phyloP scores from a whole-genome alignment of 2,888 invertebrate species.

The Sussaba pulchella region DNA sequence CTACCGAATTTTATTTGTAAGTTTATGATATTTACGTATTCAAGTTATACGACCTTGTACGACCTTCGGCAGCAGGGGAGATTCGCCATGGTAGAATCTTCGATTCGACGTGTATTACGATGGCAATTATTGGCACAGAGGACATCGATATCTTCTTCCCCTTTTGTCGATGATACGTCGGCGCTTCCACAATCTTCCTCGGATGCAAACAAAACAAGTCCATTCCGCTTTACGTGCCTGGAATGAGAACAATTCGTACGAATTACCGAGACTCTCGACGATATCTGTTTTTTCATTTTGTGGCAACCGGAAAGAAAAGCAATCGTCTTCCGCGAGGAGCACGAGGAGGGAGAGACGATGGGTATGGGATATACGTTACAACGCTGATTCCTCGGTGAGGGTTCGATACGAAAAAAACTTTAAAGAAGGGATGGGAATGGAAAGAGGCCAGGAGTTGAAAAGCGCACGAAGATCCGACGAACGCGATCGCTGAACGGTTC shows the following conservation, averaged over 20 bases:
- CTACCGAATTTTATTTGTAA: too few relatives aligned
- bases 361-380: constrained; percentile 29
- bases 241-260: constrained; percentile 39
- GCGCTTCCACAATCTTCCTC: constrained; percentile 7
- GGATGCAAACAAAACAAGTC: constrained; percentile 61
- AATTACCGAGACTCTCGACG: constrained; percentile 19
- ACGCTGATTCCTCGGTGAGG: constrained; percentile 23
- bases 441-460: too few relatives aligned
- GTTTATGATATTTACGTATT: too few relatives aligned
- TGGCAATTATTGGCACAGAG: constrained; percentile 31
- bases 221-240: constrained; percentile 47
- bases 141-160: constrained; percentile 17
- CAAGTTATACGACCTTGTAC: too few relatives aligned
- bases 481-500: constrained; percentile 63
- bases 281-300: too few relatives aligned
- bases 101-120: not conserved
- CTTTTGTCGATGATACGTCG: not conserved
- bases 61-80: not conserved
- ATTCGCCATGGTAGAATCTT: too few relatives aligned
- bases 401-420: not conserved
- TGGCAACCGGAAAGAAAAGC: constrained; percentile 38
- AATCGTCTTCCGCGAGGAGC: constrained; percentile 28
- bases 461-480: constrained; percentile 63
- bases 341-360: too few relatives aligned
- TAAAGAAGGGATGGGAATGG: not conserved